phyloP scores from a whole-genome alignment of 2,797 vertebrate genomes.

The Benthosema pterotum region DNA sequence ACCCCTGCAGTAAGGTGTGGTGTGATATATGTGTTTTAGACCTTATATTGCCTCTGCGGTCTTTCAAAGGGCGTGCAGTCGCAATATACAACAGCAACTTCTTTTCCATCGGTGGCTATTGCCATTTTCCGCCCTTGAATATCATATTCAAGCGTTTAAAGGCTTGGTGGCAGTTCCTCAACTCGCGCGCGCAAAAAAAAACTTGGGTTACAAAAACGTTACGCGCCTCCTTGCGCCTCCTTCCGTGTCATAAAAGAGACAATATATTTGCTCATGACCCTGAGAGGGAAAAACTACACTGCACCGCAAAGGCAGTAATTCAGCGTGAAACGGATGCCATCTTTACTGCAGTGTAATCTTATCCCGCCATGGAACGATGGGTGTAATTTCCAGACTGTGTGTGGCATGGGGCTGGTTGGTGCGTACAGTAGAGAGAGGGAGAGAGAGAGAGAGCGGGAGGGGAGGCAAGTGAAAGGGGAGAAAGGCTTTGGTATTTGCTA shows the following conservation, averaged over 20 bases:
- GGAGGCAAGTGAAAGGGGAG: constrained; percentile 26
- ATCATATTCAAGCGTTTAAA: constrained; percentile 22
- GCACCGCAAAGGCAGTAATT: constrained; percentile 52
- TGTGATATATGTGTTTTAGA: no score
- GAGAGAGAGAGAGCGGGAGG: no score
- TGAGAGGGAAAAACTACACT: constrained; percentile 29
- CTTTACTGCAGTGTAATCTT: constrained; percentile 32
- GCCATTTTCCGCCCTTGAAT: neutral
- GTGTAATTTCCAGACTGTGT: constrained; percentile 20
- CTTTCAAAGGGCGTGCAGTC: no score
- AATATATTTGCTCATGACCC: constrained; percentile 20
- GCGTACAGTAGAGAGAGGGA: constrained; percentile 9
- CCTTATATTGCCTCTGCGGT: neutral
- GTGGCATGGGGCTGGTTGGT: constrained; percentile 25
- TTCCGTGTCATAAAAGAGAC: constrained; percentile 53
- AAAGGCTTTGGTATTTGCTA: constrained; percentile 46
- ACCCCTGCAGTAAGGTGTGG: constrained; percentile 2
- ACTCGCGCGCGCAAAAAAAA: no score
- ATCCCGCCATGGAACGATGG: constrained; percentile 27
- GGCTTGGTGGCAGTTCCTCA: constrained; percentile 26
- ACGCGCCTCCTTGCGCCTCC: constrained; percentile 25
- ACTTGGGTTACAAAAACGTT: constrained; percentile 16
- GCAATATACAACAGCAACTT: neutral
- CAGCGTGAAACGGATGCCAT: constrained; percentile 52
- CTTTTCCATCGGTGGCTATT: neutral